Conservation (phyloP, 2,888 invertebrate species). For the Amorpha juglandis region DNA sequence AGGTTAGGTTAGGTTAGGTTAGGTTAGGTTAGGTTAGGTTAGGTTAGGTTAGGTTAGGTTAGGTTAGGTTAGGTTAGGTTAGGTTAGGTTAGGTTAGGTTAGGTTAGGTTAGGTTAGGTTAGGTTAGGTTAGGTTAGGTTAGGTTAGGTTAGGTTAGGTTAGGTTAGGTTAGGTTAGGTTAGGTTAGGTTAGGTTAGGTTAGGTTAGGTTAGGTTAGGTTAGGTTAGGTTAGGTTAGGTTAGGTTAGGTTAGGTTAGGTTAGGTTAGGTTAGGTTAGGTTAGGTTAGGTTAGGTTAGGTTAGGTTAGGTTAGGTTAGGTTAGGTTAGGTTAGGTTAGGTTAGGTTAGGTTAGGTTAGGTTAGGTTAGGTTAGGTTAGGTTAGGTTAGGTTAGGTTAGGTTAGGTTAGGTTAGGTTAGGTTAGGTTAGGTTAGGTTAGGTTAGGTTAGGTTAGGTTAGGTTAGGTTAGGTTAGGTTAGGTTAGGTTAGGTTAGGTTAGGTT, state of each 20-base stretch:
- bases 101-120: conserved; percentile 40
- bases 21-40: conserved; percentile 38
- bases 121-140: conserved; percentile 34
- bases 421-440: conserved; percentile 38
- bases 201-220: conserved; percentile 18
- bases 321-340: conserved; percentile 30
- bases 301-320: conserved; percentile 35
- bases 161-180: conserved; percentile 35
- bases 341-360: conserved; percentile 33
- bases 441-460: conserved; percentile 38
- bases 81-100: conserved; percentile 41
- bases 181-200: conserved; percentile 36
- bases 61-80: conserved; percentile 39
- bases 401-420: conserved; percentile 38
- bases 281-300: conserved; percentile 35
- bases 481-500: conserved; percentile 33
- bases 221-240: conserved; percentile 16
- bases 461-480: conserved; percentile 33
- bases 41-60: conserved; percentile 40
- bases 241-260: conserved; percentile 20
- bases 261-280: conserved; percentile 29
- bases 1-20: conserved; percentile 36
- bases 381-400: conserved; percentile 36
- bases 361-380: conserved; percentile 32
- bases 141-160: conserved; percentile 36